Evolutionary conservation across 2,797 vertebrate species (phyloP), one percentile per base, ranked within the genome.

Genomic region (Synaphobranchus kaupii): DNA sequence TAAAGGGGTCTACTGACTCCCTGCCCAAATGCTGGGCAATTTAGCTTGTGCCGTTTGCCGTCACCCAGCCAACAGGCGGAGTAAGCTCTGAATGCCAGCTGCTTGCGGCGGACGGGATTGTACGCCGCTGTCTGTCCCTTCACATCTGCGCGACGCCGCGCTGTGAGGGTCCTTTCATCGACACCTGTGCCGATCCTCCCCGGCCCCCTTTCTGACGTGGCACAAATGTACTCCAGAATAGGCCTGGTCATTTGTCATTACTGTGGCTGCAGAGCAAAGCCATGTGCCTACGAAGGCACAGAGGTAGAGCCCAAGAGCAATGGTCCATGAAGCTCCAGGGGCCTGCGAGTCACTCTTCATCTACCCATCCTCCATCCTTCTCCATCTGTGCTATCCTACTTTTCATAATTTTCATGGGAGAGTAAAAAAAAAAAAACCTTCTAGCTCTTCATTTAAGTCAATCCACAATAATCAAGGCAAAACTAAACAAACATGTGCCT

Each of bases 21-120:
- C 87, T 92, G 93, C 92, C 91, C 92, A 93, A 92, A 93, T 93
- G 94, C 93, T 90, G 90, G 89, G 91, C 76, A 78, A 90, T 93
- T 93, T 92, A 93, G 93, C 93, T 91, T 91, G 89, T 58, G 39
- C 89, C 87, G 91, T 90, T 89, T 90, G 90, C 91, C 86, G 84
- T 92, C 85, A 91, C 86, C 39, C 90, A 85, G 90, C 90, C 60
- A 44, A 84, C 85, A 89, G 91, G 68, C 52, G 88, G n/a, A 85
- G 86, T 92, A 92, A 92, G 91, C 92, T 91, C 83, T 89, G 91
- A 89, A 92, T 89, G 88, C 90, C 81, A 52, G 52, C 83, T 66
- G 86, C 89, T 89, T 44, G 58, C 6, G 34, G 10, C 22, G 22
- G 83, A 44, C 58, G 7, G 39, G 71, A 76, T 58, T 34, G 56